Evolutionary conservation across 1,140 invertebrate genomes (phyloP), one percentile per base, ranked within the genome.

Genomic region (Berghia stephanieae): DNA sequence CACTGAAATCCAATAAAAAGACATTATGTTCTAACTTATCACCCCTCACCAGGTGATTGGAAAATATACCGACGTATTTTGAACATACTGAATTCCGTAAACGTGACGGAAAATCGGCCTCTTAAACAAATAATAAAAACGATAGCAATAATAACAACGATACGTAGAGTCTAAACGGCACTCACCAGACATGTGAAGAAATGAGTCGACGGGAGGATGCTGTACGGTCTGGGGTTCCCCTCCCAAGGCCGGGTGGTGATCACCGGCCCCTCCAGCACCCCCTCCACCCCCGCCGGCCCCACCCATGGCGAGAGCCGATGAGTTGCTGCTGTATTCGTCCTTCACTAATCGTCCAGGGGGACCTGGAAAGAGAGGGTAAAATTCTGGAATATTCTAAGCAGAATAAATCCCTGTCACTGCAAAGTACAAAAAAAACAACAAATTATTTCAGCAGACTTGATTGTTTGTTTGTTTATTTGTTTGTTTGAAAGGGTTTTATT

Each of bases 291-390:
- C n/a, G n/a, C n/a, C n/a, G n/a, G n/a, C n/a, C n/a, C n/a, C n/a
- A n/a, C n/a, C 72, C 27, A 57, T 3, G 31, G 63, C 43, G 38
- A 57, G 43, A 52, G 63, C 44, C 1, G 72, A 63, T 4, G 72
- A 52, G 24, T 57, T 75, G 44, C 72, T 75, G 55, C 72, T 63
- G 55, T 75, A 75, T 40, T 75, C 72, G 63, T 75, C 72, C 40
- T 75, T 75, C 10, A 75, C 57, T 1, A 75, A 57, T 3, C 72
- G 42, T 16, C 52, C 72, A 27, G 72, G 72, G 44, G 72, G 72
- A 3, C 72, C 72, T 75, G 72, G 1, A 18, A 13, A 72, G 27
- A 34, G 31, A 21, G 55, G 52, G 27, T 49, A 5, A 46, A 31
- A 10, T 3, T 34, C 57, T 60, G 31, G 18, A 60, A 18, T n/a